phyloP scores from a whole-genome alignment of 2,888 invertebrate genomes.

The Eupithecia exiguata region DNA sequence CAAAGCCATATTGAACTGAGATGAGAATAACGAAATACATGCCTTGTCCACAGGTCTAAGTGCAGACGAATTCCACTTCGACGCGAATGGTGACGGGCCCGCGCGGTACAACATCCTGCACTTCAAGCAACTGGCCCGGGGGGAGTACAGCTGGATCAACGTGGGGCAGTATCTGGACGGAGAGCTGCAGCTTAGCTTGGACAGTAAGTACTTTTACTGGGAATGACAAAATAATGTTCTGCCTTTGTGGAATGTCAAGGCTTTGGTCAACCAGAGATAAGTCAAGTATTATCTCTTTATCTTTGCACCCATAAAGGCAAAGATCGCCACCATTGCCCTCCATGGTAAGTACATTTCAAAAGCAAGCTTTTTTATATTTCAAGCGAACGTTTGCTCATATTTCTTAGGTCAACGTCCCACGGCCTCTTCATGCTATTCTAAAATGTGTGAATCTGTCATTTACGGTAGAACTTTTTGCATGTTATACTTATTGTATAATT shows the following conservation, averaged over 20 bases:
- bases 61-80: slow-evolving; percentile 95
- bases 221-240: not conserved
- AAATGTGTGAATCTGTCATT: too few relatives aligned
- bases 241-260: not conserved
- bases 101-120: slow-evolving; percentile 98
- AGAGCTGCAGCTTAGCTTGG: slow-evolving; percentile 89
- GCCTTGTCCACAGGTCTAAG: slow-evolving; percentile 87
- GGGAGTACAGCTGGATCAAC: slow-evolving; percentile 92
- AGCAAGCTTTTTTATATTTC: not conserved
- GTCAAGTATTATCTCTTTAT: not conserved
- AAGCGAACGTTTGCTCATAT: not conserved
- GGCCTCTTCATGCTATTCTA: not conserved
- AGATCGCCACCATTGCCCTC: not conserved
- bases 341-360: not conserved
- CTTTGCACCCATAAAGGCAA: not conserved
- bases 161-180: slow-evolving; percentile 95
- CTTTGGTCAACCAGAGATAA: not conserved
- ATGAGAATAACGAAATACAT: not conserved
- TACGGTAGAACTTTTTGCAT: not conserved
- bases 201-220: slow-evolving; percentile 84
- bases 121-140: slow-evolving; percentile 91
- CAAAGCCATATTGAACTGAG: not conserved
- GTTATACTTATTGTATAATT: too few relatives aligned
- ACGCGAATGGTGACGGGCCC: slow-evolving; percentile 95
- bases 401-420: not conserved